Conservation (phyloP, 2,113 vertebrate species). For the Prietella phreatophila region DNA sequence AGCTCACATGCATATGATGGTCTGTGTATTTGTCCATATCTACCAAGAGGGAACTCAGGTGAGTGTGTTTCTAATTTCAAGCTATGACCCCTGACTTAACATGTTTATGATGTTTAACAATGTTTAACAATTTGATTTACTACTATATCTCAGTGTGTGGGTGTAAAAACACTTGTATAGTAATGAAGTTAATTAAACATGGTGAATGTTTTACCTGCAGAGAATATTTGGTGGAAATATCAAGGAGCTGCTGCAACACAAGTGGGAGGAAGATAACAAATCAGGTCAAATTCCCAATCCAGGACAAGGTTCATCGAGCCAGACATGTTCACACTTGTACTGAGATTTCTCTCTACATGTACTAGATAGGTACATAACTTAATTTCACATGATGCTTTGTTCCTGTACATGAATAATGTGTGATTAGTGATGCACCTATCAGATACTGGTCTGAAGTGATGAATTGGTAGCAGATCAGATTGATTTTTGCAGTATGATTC, state of each 20-base stretch:
- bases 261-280: conserved; percentile 22
- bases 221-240: conserved; percentile 36
- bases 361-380: neutral
- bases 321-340: neutral
- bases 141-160: no score
- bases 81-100: neutral
- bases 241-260: conserved; percentile 41
- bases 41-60: neutral
- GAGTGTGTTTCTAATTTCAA: neutral
- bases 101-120: neutral
- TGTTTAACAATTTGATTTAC: no score
- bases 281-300: conserved; percentile 20
- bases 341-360: neutral
- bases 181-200: neutral
- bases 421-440: neutral
- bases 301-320: conserved; percentile 27
- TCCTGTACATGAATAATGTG: neutral
- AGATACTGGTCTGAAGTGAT: neutral
- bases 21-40: neutral
- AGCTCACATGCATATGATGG: neutral
- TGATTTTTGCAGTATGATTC: neutral
- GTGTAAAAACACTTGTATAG: neutral
- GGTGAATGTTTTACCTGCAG: conserved; percentile 37
- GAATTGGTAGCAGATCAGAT: neutral
- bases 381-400: neutral